Evolutionary conservation across 2,113 vertebrate genomes (phyloP).

Genomic region (Stictonetta naevosa): DNA sequence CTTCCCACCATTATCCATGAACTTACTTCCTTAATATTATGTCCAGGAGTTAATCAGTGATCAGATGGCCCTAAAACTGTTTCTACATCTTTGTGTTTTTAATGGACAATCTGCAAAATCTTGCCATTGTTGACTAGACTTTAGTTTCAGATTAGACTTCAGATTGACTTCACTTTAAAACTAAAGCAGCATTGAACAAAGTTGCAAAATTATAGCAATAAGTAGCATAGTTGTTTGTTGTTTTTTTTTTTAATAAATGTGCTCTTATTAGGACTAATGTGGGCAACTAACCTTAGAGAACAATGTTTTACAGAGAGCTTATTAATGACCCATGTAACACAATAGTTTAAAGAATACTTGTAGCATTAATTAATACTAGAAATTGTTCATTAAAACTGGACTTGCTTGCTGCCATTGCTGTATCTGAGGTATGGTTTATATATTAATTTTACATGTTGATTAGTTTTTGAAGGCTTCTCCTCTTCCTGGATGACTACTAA

Average conservation of each 20-base stretch:
- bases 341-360: conserved; percentile 21
- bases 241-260: background rate
- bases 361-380: conserved; percentile 20
- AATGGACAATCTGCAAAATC: background rate
- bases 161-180: conserved; percentile 15
- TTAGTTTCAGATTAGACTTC: background rate
- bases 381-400: conserved; percentile 24
- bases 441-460: conserved; percentile 48
- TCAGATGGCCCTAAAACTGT: background rate
- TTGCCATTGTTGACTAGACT: background rate
- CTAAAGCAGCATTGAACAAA: background rate
- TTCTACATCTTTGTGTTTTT: background rate
- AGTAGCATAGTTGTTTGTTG: background rate
- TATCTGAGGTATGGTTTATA: background rate
- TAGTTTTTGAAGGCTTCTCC: conserved; percentile 33
- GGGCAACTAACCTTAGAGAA: conserved; percentile 67
- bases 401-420: conserved; percentile 51
- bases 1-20: background rate
- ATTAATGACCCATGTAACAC: conserved; percentile 7
- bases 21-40: background rate
- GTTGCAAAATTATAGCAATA: background rate
- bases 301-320: conserved; percentile 55
- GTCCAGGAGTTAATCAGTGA: conserved; percentile 3
- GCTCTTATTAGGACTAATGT: conserved; percentile 40
- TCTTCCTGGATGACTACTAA: conserved; percentile 1